These are phyloP conservation scores for Bemisia tabaci DNA, from an alignment of 1,140 invertebrate genomes.

Conservation along the genomic window DNA sequence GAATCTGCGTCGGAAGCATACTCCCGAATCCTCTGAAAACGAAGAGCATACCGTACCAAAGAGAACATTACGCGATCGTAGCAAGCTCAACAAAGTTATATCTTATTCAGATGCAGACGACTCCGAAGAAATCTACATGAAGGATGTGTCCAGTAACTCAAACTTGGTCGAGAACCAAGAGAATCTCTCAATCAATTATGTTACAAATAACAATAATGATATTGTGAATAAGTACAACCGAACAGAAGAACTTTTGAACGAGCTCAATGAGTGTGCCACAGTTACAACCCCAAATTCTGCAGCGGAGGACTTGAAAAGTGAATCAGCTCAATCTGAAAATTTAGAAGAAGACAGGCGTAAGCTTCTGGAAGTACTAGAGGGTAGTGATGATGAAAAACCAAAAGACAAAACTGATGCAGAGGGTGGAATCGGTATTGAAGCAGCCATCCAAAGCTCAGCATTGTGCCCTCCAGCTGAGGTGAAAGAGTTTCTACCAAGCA, in stretches of 20 bases:
- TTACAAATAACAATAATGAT: constrained; percentile 11
- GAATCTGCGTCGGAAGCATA: not conserved
- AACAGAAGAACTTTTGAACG: not conserved
- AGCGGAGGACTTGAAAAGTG: not conserved
- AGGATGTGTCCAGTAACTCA: not conserved
- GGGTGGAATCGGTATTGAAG: not conserved
- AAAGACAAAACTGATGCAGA: not conserved
- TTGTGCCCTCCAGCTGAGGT: not conserved
- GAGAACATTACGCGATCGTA: not conserved
- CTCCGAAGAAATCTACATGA: not conserved
- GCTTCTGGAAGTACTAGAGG: constrained; percentile 19
- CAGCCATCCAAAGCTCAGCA: constrained; percentile 6
- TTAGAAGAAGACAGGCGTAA: constrained; percentile 17
- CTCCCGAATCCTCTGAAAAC: not conserved
- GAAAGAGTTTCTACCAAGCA: constrained; percentile 1
- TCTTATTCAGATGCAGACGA: not conserved
- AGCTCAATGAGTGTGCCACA: constrained; percentile 1
- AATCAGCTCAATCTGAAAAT: constrained; percentile 4
- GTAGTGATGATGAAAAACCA: constrained; percentile 14
- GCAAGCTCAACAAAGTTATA: not conserved
- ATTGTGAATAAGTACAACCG: constrained; percentile 4
- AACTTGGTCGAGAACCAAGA: not conserved
- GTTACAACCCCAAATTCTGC: too few relatives aligned
- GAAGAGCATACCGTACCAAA: not conserved
- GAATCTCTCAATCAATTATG: not conserved